phyloP scores from a whole-genome alignment of 2,888 invertebrate species.

The Cephus sareptanus region DNA sequence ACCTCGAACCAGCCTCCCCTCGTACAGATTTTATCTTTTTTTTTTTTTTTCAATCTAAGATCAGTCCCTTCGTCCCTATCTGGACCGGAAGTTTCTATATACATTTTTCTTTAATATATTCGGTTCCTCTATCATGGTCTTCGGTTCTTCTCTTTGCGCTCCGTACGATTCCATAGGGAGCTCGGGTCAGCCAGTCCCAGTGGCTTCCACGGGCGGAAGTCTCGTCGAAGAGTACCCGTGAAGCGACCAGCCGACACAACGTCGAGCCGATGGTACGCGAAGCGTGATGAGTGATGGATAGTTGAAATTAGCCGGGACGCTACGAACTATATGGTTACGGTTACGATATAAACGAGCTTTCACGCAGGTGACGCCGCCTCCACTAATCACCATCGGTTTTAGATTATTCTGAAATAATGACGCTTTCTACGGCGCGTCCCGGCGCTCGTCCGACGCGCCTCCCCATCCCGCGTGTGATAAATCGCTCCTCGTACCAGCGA shows the following conservation, averaged over 20 bases:
- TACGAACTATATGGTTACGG: conserved; percentile 47
- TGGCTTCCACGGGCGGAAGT: background rate
- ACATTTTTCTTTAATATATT: background rate
- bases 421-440: conserved; percentile 38
- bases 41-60: background rate
- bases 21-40: background rate
- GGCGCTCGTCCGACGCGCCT: background rate
- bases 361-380: conserved; percentile 59
- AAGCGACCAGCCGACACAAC: background rate
- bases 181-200: background rate
- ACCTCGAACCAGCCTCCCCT: background rate
- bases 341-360: conserved; percentile 27
- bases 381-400: conserved; percentile 67
- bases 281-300: conserved; percentile 55
- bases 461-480: conserved; percentile 40
- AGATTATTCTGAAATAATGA: conserved; percentile 66
- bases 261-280: background rate
- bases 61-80: background rate
- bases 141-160: background rate
- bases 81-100: background rate
- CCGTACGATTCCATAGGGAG: background rate
- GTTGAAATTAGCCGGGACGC: conserved; percentile 37
- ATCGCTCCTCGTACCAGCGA: conserved; percentile 36
- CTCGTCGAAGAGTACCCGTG: background rate
- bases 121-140: background rate